Evolutionary conservation across 2,113 vertebrate genomes (phyloP).

Genomic region (Sardina pilchardus): DNA sequence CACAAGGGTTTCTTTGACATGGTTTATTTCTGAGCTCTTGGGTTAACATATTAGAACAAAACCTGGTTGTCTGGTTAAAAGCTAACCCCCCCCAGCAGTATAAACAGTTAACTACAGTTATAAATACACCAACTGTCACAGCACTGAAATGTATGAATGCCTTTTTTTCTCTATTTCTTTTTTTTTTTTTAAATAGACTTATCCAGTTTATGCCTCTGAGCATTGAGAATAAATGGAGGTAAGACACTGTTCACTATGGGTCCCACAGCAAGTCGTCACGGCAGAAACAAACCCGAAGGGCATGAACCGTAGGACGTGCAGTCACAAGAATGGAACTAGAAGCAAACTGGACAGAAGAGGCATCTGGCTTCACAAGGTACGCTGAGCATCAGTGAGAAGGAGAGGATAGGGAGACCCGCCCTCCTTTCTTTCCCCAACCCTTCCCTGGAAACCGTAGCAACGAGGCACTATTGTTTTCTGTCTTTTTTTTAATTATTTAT

Average conservation of each 20-base stretch:
- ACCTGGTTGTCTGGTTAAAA: conserved; percentile 42
- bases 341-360: conserved; percentile 17
- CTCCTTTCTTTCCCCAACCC: neutral
- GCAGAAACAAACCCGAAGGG: conserved; percentile 16
- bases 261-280: conserved; percentile 31
- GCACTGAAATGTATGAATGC: conserved; percentile 51
- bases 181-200: neutral
- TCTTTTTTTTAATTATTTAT: too few relatives aligned
- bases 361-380: conserved; percentile 9
- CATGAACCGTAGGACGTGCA: conserved; percentile 28
- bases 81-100: conserved; percentile 30
- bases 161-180: neutral
- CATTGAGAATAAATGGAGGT: conserved; percentile 30
- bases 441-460: conserved; percentile 17
- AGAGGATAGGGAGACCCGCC: neutral
- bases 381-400: conserved; percentile 22
- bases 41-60: conserved; percentile 54
- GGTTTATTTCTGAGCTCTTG: conserved; percentile 61
- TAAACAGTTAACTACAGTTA: conserved; percentile 52
- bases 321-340: conserved; percentile 23
- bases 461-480: conserved; percentile 28
- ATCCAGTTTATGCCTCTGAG: conserved; percentile 40
- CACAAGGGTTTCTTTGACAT: conserved; percentile 40
- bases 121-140: conserved; percentile 59
- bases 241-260: conserved; percentile 18